These are phyloP conservation scores for Sorex araneus DNA, from an alignment of 2,113 vertebrate genomes.

Conservation along the genomic window DNA sequence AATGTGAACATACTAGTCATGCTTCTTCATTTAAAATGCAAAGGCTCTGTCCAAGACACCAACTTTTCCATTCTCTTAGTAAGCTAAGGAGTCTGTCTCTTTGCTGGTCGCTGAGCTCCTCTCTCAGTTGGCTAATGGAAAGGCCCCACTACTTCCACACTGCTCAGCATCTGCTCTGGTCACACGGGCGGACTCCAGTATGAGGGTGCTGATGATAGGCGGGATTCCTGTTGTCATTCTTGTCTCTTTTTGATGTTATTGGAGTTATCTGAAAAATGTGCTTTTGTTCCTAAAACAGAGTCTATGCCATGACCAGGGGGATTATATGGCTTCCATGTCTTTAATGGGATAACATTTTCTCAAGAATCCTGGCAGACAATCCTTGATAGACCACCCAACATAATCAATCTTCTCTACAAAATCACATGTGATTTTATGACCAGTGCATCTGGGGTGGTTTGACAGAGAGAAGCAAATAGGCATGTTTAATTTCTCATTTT, in stretches of 20 bases:
- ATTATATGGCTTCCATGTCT: background rate
- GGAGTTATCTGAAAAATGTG: slow-evolving; percentile 53
- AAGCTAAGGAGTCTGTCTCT: background rate
- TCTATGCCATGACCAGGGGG: slow-evolving; percentile 10
- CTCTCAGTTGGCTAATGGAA: background rate
- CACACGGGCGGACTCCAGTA: background rate
- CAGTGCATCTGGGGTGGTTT: background rate
- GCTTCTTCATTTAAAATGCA: background rate
- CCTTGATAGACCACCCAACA: slow-evolving; percentile 43
- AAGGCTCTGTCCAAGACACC: background rate
- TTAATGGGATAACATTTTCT: slow-evolving; percentile 66
- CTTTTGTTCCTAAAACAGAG: background rate
- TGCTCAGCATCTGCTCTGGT: background rate
- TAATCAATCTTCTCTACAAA: slow-evolving; percentile 9
- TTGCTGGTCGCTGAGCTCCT: background rate
- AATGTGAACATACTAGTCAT: background rate
- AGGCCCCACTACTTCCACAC: background rate
- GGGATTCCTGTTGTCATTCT: background rate
- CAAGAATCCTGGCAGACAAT: slow-evolving; percentile 49
- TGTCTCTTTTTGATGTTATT: too few species aligned
- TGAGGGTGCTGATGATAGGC: background rate
- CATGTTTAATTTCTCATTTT: background rate
- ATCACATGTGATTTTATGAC: slow-evolving; percentile 43
- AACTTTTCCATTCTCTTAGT: background rate
- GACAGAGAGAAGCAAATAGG: background rate